Base-by-base conservation (phyloP, 1,140 invertebrate species). In the Nylanderia fulva region DNA sequence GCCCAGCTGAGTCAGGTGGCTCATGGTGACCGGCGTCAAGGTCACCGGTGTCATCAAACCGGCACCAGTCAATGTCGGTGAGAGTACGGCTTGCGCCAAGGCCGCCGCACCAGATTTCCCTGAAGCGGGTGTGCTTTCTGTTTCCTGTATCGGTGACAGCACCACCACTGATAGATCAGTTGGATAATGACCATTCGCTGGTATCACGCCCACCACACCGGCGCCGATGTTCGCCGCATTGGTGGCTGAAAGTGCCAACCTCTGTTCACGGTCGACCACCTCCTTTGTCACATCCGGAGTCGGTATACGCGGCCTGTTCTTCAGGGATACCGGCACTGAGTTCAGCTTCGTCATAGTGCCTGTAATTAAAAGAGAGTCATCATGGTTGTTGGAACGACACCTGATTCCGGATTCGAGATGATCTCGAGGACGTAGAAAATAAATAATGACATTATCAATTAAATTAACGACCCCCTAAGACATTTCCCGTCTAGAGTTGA, bases 221-320 rank as follows among this genome's bases (percentile, higher is more conserved):
- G 96, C 95, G 18, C 95, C 93, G 85, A 95, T 94, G 80, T 94
- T 95, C 63, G 94, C 93, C 66, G 94, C 95, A 94, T 93, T 96
- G 86, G 92, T 94, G 29, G 92, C 95, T 39, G 95, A 94, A 60
- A 95, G 79, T 68, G 95, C 95, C 33, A 97, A 93, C 64, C 96
- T 95, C 84, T 96, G 96, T 86, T 97, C 97, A 86, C 97, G 95
- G 86, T 97, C 97, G 48, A 96, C 94, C 9, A 96, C 95, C 92
- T 98, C 97, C 93, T 97, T 98, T 15, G 97, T 96, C 0, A 98
- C 97, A 92, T 98, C 98, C 0, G 98, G 98, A 2, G 98, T 98
- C 36, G 98, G 98, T 76, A 98, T 98, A 60, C 98, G 95, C 1
- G 98, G 97, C 64, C 97, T 96, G 88, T 97, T 97, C 90, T 97